Conservation (phyloP, 2,888 invertebrate species). For the Epinotia demarniana region DNA sequence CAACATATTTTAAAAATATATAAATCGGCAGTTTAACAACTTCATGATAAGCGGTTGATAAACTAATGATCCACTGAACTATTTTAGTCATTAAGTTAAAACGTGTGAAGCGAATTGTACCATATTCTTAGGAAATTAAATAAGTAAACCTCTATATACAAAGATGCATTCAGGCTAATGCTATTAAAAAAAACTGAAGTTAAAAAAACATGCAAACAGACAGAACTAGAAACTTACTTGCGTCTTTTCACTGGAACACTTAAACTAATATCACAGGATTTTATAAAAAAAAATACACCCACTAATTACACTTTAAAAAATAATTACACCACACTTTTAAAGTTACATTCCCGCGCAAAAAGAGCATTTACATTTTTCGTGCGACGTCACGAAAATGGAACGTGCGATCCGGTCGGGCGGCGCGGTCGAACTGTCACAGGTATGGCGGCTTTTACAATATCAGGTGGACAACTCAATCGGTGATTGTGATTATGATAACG, state of each 20-base stretch:
- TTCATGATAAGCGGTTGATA: slow-evolving; percentile 20
- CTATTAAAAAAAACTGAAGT: background rate
- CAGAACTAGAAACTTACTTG: slow-evolving; percentile 70
- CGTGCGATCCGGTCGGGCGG: slow-evolving; percentile 60
- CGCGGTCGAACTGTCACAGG: slow-evolving; percentile 64
- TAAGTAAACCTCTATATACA: background rate
- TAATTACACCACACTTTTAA: slow-evolving; percentile 55
- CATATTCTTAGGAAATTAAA: background rate
- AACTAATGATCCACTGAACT: background rate
- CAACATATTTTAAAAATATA: background rate
- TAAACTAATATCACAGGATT: slow-evolving; percentile 83
- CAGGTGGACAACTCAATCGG: slow-evolving; percentile 73
- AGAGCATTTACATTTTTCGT: slow-evolving; percentile 61
- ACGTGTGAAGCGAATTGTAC: background rate
- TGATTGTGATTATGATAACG: slow-evolving; percentile 60
- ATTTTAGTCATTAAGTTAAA: background rate
- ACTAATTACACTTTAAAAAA: slow-evolving; percentile 57
- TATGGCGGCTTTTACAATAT: slow-evolving; percentile 66
- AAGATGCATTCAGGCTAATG: background rate
- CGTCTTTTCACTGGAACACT: slow-evolving; percentile 59
- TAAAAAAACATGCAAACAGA: slow-evolving; percentile 20
- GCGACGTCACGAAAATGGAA: slow-evolving; percentile 48
- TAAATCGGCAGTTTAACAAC: background rate
- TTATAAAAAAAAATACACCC: slow-evolving; percentile 61
- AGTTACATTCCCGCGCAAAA: slow-evolving; percentile 49